phyloP scores from a whole-genome alignment of 2,888 invertebrate genomes.

The Acleris literana region DNA sequence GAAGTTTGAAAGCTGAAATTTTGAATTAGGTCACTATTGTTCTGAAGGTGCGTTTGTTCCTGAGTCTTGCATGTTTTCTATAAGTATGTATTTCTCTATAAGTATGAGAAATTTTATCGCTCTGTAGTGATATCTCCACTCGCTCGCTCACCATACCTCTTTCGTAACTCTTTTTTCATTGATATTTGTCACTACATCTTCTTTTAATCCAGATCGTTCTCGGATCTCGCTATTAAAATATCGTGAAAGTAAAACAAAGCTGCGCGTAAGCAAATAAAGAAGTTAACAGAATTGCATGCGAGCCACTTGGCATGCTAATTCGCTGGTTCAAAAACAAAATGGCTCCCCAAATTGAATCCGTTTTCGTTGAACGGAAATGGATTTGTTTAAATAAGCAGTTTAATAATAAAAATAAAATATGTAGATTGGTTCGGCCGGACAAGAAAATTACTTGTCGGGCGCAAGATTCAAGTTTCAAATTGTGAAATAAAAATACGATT shows the following conservation, averaged over 20 bases:
- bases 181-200: background rate
- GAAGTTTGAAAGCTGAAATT: too few relatives aligned
- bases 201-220: background rate
- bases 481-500: background rate
- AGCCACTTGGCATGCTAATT: conserved; percentile 16
- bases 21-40: too few relatives aligned
- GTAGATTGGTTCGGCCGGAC: conserved; percentile 25
- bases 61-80: too few relatives aligned
- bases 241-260: background rate
- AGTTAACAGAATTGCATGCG: conserved; percentile 6
- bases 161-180: too few relatives aligned
- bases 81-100: too few relatives aligned
- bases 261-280: conserved; percentile 10
- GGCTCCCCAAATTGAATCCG: conserved; percentile 14
- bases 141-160: too few relatives aligned
- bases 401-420: conserved; percentile 30
- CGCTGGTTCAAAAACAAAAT: conserved; percentile 24
- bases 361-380: conserved; percentile 28
- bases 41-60: too few relatives aligned
- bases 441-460: conserved; percentile 21
- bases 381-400: conserved; percentile 34
- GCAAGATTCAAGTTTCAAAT: conserved; percentile 3
- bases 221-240: background rate
- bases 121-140: too few relatives aligned
- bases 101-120: too few relatives aligned